Percentiles rank a stretch among this genome's conserved stretches.
phyloP scores from a whole-genome alignment of 2,113 vertebrate species.

The Neodontobutis hainanensis region DNA sequence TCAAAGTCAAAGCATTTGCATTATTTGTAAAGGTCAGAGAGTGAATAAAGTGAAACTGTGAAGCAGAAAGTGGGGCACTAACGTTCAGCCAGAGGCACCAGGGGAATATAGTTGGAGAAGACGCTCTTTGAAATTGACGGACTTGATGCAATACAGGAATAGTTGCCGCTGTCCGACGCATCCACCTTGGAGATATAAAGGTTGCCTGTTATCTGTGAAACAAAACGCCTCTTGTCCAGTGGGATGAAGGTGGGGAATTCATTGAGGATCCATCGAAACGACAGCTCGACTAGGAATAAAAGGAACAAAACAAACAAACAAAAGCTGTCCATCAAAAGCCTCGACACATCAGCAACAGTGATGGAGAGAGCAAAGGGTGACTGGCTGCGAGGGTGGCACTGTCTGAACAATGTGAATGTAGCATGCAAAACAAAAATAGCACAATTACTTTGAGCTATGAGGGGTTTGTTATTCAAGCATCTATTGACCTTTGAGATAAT shows the following conservation, averaged over 20 bases:
- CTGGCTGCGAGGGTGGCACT: conserved; percentile 1
- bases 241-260: conserved; percentile 96
- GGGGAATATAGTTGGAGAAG: conserved; percentile 96
- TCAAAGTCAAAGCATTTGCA: not conserved
- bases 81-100: conserved; percentile 89
- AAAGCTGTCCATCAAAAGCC: conserved; percentile 51
- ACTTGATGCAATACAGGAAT: conserved; percentile 95
- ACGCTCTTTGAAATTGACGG: conserved; percentile 96
- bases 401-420: conserved; percentile 37
- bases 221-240: conserved; percentile 90
- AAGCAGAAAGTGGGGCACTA: conserved; percentile 67
- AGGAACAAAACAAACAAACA: conserved; percentile 16
- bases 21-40: conserved; percentile 3
- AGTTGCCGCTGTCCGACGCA: conserved; percentile 91
- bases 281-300: conserved; percentile 85
- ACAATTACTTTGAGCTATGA: conserved; percentile 5
- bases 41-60: not conserved
- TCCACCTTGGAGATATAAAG: conserved; percentile 97
- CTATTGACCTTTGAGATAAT: conserved; percentile 58
- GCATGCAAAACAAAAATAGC: conserved; percentile 36
- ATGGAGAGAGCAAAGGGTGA: conserved; percentile 4
- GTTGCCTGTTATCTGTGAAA: conserved; percentile 94
- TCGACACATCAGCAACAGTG: conserved; percentile 5
- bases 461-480: conserved; percentile 46
- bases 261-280: conserved; percentile 96